Evolutionary conservation across 2,888 invertebrate genomes (phyloP), one percentile per base, ranked within the genome.

Genomic region (Hanleya hanleyi): DNA sequence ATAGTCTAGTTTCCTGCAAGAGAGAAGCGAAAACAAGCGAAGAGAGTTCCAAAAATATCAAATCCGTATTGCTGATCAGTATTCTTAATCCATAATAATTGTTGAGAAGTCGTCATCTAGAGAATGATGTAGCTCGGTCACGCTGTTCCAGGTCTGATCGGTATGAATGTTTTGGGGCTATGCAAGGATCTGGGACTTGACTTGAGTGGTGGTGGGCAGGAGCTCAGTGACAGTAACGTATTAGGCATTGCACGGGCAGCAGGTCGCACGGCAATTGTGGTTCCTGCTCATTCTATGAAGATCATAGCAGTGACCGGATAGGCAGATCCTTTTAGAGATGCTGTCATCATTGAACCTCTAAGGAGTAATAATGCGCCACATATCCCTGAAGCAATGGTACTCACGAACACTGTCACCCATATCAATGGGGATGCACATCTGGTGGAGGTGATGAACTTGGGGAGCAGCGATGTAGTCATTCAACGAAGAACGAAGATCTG

Each of bases 221-320:
- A n/a, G n/a, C n/a, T n/a, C n/a, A n/a, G n/a, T n/a, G n/a, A n/a
- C n/a, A n/a, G n/a, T n/a, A 41, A 41, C 18, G 18, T 41, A 18
- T 9, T 41, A 12, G 41, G 57, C 9, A 15, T 12, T 57, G 57
- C 57, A 9, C 9, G 95, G 95, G 57, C 22, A 57, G 57, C 57
- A 9, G 26, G 57, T 57, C 7, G 29, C 26, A 57, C 7, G 22
- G 22, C 7, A 9, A 22, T 57, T 9, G 9, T 7, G 9, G 26
- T 57, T 22, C 57, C 57, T 57, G 57, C 22, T 57, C 57, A 57
- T 18, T 22, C 22, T 9, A 29, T 57, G 22, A 26, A 29, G 9
- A 29, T 57, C 26, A 57, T 57, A 15, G 22, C 22, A 15, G 57
- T 57, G 26, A 57, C 57, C 18, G 41, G 41, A 41, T 12, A 41